phyloP scores from a whole-genome alignment of 2,113 vertebrate genomes.

The Osmerus eperlanus region DNA sequence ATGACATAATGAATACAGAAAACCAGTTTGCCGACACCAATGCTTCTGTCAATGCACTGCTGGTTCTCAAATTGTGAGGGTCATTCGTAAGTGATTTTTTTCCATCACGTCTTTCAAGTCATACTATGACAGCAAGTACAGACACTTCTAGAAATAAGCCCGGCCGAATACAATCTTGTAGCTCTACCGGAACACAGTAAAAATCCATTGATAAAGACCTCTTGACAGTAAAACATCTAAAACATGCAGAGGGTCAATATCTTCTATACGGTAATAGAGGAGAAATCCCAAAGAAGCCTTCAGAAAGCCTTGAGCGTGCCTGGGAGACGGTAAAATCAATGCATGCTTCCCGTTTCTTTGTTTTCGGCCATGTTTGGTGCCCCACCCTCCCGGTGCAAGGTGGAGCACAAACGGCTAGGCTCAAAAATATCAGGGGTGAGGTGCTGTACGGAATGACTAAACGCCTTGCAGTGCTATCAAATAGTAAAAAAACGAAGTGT shows the following conservation, averaged over 20 bases:
- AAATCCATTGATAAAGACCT: not conserved
- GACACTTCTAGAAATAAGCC: not conserved
- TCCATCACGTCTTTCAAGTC: not conserved
- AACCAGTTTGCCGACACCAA: not conserved
- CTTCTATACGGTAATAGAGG: not conserved
- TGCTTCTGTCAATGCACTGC: not conserved
- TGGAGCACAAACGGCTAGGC: not conserved
- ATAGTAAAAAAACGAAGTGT: not conserved
- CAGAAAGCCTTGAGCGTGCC: slow-evolving; percentile 4
- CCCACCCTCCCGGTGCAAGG: slow-evolving; percentile 8
- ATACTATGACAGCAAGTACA: not conserved
- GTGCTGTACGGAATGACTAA: not conserved
- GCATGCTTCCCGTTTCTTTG: slow-evolving; percentile 22
- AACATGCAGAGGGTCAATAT: not conserved
- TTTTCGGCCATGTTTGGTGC: slow-evolving; percentile 22
- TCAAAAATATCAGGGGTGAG: not conserved
- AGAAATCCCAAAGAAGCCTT: slow-evolving; percentile 13
- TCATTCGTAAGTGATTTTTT: not conserved
- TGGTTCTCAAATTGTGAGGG: not conserved
- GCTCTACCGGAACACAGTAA: not conserved
- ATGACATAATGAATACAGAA: not conserved
- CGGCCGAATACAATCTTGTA: not conserved
- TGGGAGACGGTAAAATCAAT: slow-evolving; percentile 29
- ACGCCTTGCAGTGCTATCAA: not conserved
- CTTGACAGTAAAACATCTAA: not conserved